Conservation (phyloP, 2,113 vertebrate species). For the Lates calcarifer region DNA sequence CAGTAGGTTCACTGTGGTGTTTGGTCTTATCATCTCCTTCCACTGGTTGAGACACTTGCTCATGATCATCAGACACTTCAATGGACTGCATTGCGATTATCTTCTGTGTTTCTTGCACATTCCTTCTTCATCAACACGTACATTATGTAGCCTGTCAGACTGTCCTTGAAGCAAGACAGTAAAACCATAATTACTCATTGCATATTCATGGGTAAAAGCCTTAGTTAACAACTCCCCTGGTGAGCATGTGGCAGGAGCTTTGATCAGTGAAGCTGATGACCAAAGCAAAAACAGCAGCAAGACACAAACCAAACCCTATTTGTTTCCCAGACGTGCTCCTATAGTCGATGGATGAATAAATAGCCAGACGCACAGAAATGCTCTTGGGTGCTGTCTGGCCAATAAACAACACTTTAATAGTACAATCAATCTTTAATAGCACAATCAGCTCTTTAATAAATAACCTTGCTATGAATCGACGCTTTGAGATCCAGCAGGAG, state of each 20-base stretch:
- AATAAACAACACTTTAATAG: slow-evolving; percentile 52
- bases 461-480: slow-evolving; percentile 12
- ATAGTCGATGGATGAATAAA: slow-evolving; percentile 31
- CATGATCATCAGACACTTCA: rapidly evolving
- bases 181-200: slow-evolving; percentile 18
- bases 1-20: no score
- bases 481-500: slow-evolving; percentile 26
- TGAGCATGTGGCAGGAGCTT: slow-evolving; percentile 8
- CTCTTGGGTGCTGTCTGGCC: neutral
- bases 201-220: slow-evolving; percentile 29
- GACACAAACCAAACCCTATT: neutral
- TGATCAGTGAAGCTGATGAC: slow-evolving; percentile 37
- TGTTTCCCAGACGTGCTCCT: slow-evolving; percentile 15
- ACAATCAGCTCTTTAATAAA: slow-evolving; percentile 56
- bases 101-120: neutral
- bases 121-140: neutral
- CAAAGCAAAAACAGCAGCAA: neutral
- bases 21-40: no score
- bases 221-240: neutral
- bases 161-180: slow-evolving; percentile 8
- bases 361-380: neutral
- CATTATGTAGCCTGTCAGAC: neutral
- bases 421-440: slow-evolving; percentile 62
- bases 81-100: neutral
- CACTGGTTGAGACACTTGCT: no score